Base-by-base conservation (phyloP, 2,113 vertebrate species). In the Clarias gariepinus region DNA sequence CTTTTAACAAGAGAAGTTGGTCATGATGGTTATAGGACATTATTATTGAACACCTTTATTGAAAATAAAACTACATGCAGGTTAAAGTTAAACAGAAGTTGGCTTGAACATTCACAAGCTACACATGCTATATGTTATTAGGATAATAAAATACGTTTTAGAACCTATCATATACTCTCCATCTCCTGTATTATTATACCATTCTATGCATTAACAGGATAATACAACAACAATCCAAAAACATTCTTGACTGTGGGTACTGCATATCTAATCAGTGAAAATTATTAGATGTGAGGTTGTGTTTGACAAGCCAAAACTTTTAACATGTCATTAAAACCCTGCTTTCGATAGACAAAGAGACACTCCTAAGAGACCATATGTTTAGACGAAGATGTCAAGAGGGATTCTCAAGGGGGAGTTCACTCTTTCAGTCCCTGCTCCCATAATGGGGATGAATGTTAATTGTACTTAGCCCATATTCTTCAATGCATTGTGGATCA, bases 391-490 rank as follows among this genome's bases (percentile, higher is more conserved):
- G 74, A 90, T 84, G 86, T 91, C 89, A 86, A 92, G 89, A 82
- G 86, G 74, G 86, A 89, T 87, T 84, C 86, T 90, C 89, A 86
- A 91, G 89, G 77, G 83, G 73, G 90, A 87, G 79, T 79, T 71
- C 89, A 83, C 85, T 58, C 63, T 68, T 60, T 53, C 52, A 86
- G 88, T 91, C 88, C 89, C 89, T 88, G 85, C 83, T 85, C 87
- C 88, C 85, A 74, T 16, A 85, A 57, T 80, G 90, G 90, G 87
- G 85, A 58, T 92, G 92, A 95, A 93, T 93, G 93, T 94, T 92
- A 91, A 91, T 88, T 93, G 92, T 94, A 94, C 90, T 92, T 91
- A 93, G 85, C 87, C 91, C 94, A 93, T 95, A 94, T 94, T 93
- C 91, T 93, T 92, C 92, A 94, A 92, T 93, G 93, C 92, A 94